Base-by-base conservation (phyloP, 2,113 vertebrate genomes). In the Apodemus sylvaticus region DNA sequence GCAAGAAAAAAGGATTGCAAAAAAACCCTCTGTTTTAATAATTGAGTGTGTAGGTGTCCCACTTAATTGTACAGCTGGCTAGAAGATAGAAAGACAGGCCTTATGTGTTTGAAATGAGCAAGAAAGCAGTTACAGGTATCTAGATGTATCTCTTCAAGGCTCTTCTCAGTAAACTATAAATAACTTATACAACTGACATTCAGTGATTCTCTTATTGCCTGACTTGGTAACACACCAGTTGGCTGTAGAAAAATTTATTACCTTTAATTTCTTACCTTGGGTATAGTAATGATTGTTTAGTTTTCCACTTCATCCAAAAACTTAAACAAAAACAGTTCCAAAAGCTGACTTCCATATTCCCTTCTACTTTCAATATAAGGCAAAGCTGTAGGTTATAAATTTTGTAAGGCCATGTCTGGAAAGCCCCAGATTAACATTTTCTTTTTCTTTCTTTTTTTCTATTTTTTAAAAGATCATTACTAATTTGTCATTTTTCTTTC, bases 401-500 rank as follows among this genome's bases (percentile, higher is more conserved):
- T 16, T 53, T 95, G 22, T 86, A 60, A 73, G 19, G 93, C 48
- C 70, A 53, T 82, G 3, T 66, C 36, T 48, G 24, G 8, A 76
- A 95, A 94, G 34, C 11, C 83, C 78, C 70, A 90, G 79, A 79
- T 94, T 66, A 85, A 93, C 74, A 0, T 17, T 76, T 17, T 48
- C 45, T 7, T 48, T 48, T 48, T 48, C 45, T 48, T 48, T 48
- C 7, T 48, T 7, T 48, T 48, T 48, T 7, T 48, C 7, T 87
- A 90, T 71, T 31, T 87, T 92, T 39, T 31, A 51, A 9, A 58
- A 89, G 29, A 79, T 71, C n/a, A 68, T 93, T 79, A 92, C 42
- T 93, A 73, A 96, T 86, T 93, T 19, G 42, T 92, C 74, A 26
- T n/a, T 64, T 90, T 29, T 79, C 93, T 36, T 24, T 94, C 29